Conservation (phyloP, 2,797 vertebrate genomes). For the Rhinogobio ventralis region DNA sequence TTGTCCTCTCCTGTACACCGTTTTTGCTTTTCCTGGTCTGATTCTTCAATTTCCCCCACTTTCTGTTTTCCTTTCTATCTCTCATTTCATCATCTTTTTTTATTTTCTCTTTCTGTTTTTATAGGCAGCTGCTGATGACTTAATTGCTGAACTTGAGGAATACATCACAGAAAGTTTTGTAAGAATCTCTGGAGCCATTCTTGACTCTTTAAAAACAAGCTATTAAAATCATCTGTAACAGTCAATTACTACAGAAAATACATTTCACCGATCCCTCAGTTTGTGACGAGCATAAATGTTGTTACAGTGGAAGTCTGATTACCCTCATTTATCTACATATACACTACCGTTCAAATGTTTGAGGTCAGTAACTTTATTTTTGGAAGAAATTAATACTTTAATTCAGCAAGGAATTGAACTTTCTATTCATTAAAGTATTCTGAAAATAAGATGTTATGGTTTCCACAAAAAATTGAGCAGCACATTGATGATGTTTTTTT, state of each 20-base stretch:
- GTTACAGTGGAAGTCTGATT: neutral
- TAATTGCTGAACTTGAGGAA: conserved; percentile 88
- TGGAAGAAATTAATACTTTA: neutral
- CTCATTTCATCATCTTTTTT: neutral
- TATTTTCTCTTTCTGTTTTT: neutral
- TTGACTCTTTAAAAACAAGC: neutral
- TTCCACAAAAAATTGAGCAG: neutral
- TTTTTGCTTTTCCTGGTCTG: neutral
- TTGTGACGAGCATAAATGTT: neutral
- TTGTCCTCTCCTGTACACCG: neutral
- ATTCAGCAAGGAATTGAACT: neutral
- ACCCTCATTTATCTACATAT: neutral
- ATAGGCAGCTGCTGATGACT: conserved; percentile 84
- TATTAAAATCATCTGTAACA: neutral
- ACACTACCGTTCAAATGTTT: neutral
- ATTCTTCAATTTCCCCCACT: neutral
- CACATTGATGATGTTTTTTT: neutral
- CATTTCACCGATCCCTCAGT: neutral
- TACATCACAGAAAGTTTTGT: conserved; percentile 94
- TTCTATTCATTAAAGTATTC: neutral
- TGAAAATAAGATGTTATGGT: neutral
- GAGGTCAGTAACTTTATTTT: neutral
- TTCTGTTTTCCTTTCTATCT: neutral
- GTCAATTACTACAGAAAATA: neutral
- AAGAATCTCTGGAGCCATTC: conserved; percentile 67